Base-by-base conservation (phyloP, 2,113 vertebrate genomes). In the Typhlomys cinereus region DNA sequence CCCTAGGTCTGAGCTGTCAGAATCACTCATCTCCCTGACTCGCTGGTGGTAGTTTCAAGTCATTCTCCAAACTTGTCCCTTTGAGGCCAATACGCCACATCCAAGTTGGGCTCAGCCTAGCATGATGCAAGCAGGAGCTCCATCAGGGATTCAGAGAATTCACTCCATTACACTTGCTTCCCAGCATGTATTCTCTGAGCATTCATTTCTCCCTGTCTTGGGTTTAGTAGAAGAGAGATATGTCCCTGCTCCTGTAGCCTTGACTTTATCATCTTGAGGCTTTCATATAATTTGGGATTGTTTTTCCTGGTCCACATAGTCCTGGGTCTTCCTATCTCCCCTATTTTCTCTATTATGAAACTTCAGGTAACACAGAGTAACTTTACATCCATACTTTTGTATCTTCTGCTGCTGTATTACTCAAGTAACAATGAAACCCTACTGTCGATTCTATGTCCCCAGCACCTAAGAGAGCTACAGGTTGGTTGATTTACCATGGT, bases 1-100 rank as follows among this genome's bases (percentile, higher is more conserved):
- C 76, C 71, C 92, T 93, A 87, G 79, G 74, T 88, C 66, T 89
- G 85, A 92, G 90, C 81, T 90, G 81, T 95, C 93, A 94, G 70
- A 94, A 52, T 48, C 50, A 85, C 66, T 94, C 66, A 27, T 87
- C 92, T 92, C 79, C 90, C 71, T 79, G 59, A 21, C 84, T 71
- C 34, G 46, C 34, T 20, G 39, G 39, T 48, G 13, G 84, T 80
- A 81, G 52, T 57, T 86, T 64, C n/a, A n/a, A 75, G 31, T 84
- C 71, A 59, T 70, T 73, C 88, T 94, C 76, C 52, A 86, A 92
- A 89, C 41, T 89, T 87, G 83, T 89, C 74, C n/a, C 79, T 79
- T 46, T 27, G 75, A 54, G 64, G 46, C 74, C 83, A 59, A 69
- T 44, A 34, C 54, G 82, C 46, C 34, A 57, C 41, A 21, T 76